Evolutionary conservation across 2,113 vertebrate genomes (phyloP).

Genomic region (Australoheros scitulus): DNA sequence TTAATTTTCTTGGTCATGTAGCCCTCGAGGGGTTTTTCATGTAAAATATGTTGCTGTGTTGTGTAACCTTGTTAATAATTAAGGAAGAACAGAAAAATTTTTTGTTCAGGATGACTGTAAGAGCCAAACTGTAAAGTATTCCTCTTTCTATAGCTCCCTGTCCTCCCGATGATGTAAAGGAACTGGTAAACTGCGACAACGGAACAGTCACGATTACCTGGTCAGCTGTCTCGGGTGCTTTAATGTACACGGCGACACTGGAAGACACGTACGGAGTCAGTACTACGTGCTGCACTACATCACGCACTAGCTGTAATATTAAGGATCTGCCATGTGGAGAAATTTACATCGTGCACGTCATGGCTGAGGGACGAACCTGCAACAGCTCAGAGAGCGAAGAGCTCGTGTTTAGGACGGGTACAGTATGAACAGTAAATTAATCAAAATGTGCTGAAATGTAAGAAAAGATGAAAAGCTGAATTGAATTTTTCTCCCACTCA

Average conservation of each 20-base stretch:
- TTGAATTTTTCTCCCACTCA: slow-evolving; percentile 21
- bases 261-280: slow-evolving; percentile 41
- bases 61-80: background rate
- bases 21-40: background rate
- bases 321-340: slow-evolving; percentile 75
- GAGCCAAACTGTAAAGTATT: background rate
- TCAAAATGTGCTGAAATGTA: background rate
- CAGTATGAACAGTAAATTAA: background rate
- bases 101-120: background rate
- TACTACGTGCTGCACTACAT: slow-evolving; percentile 64
- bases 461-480: background rate
- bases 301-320: slow-evolving; percentile 66
- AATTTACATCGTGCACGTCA: slow-evolving; percentile 69
- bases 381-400: slow-evolving; percentile 76
- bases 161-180: slow-evolving; percentile 58
- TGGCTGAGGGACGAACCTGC: slow-evolving; percentile 75
- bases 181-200: slow-evolving; percentile 61
- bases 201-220: slow-evolving; percentile 66
- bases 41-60: background rate
- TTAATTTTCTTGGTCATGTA: background rate
- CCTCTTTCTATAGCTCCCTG: slow-evolving; percentile 76
- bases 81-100: background rate
- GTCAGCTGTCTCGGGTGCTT: slow-evolving; percentile 60
- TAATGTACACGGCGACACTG: slow-evolving; percentile 75
- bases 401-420: slow-evolving; percentile 74